Evolutionary conservation across 2,888 invertebrate genomes (phyloP).

Genomic region (Tipula confusa): DNA sequence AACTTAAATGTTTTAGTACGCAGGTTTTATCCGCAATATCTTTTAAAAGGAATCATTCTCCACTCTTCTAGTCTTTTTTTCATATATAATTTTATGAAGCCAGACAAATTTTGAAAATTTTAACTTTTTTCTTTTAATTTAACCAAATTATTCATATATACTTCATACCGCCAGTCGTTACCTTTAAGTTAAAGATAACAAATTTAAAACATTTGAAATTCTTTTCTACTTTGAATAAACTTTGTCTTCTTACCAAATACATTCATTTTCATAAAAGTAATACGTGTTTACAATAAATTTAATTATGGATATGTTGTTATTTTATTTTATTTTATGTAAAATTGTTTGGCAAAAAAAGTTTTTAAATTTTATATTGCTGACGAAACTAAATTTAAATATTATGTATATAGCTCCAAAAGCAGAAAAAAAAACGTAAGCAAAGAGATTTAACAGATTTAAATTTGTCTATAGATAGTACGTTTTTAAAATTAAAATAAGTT

Average conservation of each 20-base stretch:
- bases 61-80: too few relatives aligned
- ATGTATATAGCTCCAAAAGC: not conserved
- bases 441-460: not conserved
- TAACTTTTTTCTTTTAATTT: too few relatives aligned
- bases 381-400: not conserved
- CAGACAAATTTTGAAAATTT: too few relatives aligned
- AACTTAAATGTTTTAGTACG: too few relatives aligned
- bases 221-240: too few relatives aligned
- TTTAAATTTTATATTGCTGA: not conserved
- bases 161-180: too few relatives aligned
- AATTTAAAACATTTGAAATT: too few relatives aligned
- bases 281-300: constrained; percentile 3
- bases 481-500: not conserved
- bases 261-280: not conserved
- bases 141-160: too few relatives aligned
- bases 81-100: too few relatives aligned
- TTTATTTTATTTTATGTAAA: not conserved
- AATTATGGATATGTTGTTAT: not conserved
- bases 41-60: too few relatives aligned
- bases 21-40: too few relatives aligned
- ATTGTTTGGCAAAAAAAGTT: not conserved
- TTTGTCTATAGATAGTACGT: not conserved
- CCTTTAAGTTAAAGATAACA: too few relatives aligned
- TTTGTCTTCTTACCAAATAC: not conserved
- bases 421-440: not conserved